A percentile compares a stretch with the other conserved stretches of the same genome.
These are phyloP conservation scores for Rhynchophorus ferrugineus DNA, from an alignment of 1,140 invertebrate species.

Conservation along the genomic window DNA sequence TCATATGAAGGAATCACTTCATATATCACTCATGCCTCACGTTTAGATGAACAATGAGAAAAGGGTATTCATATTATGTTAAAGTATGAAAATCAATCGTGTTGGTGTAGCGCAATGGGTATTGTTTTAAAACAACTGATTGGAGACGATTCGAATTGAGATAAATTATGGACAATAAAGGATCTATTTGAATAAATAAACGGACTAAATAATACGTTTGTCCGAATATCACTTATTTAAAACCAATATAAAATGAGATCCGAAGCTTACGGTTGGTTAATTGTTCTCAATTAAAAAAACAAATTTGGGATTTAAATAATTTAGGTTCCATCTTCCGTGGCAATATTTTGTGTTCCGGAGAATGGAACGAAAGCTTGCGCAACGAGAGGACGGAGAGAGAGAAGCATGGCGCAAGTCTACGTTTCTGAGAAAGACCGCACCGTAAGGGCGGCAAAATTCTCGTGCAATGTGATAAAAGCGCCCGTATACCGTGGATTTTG, in stretches of 20 bases:
- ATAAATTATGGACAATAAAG: too few species aligned
- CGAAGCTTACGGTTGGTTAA: slow-evolving; percentile 8
- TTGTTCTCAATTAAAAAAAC: slow-evolving; percentile 16
- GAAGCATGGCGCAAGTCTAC: slow-evolving; percentile 20
- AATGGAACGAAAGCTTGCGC: slow-evolving; percentile 18
- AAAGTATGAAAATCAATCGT: too few species aligned
- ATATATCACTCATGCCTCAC: too few species aligned
- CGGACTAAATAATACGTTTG: too few species aligned
- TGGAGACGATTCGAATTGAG: too few species aligned
- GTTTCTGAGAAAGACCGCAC: slow-evolving; percentile 18
- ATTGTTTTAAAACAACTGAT: too few species aligned
- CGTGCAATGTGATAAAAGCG: slow-evolving; percentile 23
- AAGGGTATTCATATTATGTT: too few species aligned
- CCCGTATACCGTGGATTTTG: slow-evolving; percentile 8
- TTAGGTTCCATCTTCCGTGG: slow-evolving; percentile 16
- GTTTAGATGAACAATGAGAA: too few species aligned
- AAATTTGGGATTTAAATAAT: slow-evolving; percentile 20
- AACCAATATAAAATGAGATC: neutral
- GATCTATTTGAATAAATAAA: too few species aligned
- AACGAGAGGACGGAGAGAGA: slow-evolving; percentile 12
- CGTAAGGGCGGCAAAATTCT: slow-evolving; percentile 22
- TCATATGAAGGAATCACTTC: too few species aligned
- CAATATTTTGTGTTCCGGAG: slow-evolving; percentile 19
- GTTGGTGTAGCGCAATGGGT: too few species aligned
- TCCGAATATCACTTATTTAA: neutral